phyloP scores from a whole-genome alignment of 2,113 vertebrate species.

The Nothoprocta pentlandii region DNA sequence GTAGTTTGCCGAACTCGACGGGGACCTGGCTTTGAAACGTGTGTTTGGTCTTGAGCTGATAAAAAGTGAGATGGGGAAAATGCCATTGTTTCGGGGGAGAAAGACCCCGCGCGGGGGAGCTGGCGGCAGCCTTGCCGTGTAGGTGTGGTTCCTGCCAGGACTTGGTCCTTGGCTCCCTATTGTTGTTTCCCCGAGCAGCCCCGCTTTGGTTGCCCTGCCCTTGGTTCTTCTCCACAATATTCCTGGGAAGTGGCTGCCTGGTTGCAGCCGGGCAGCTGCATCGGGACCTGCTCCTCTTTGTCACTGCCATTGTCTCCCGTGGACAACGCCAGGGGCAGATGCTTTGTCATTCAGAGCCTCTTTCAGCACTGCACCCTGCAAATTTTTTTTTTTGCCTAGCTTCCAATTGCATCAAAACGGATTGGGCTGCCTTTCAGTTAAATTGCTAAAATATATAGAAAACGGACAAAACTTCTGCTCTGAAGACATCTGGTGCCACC shows the following conservation, averaged over 20 bases:
- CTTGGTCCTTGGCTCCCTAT: conserved; percentile 53
- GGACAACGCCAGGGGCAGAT: not conserved
- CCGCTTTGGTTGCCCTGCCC: not conserved
- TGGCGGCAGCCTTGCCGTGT: conserved; percentile 46
- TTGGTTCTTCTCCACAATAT: not conserved
- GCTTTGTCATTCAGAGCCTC: conserved; percentile 58
- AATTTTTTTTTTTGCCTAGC: not conserved
- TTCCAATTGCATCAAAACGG: conserved; percentile 27
- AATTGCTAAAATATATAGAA: conserved; percentile 45
- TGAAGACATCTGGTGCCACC: conserved; percentile 53
- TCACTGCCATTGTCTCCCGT: conserved; percentile 48
- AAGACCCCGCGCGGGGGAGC: not conserved
- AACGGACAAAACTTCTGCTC: conserved; percentile 28
- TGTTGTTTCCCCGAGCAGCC: conserved; percentile 56
- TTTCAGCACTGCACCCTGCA: not conserved
- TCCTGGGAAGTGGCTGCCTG: not conserved
- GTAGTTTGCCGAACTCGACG: not conserved
- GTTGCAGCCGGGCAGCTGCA: not conserved
- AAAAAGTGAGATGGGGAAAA: not conserved
- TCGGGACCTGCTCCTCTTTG: not conserved
- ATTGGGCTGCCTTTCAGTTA: conserved; percentile 48
- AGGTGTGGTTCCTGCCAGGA: conserved; percentile 65
- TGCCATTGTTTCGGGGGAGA: conserved; percentile 35
- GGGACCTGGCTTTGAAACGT: not conserved
- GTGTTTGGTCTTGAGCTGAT: not conserved